Conservation (phyloP, 1,140 invertebrate genomes). For the Ectropis grisescens region DNA sequence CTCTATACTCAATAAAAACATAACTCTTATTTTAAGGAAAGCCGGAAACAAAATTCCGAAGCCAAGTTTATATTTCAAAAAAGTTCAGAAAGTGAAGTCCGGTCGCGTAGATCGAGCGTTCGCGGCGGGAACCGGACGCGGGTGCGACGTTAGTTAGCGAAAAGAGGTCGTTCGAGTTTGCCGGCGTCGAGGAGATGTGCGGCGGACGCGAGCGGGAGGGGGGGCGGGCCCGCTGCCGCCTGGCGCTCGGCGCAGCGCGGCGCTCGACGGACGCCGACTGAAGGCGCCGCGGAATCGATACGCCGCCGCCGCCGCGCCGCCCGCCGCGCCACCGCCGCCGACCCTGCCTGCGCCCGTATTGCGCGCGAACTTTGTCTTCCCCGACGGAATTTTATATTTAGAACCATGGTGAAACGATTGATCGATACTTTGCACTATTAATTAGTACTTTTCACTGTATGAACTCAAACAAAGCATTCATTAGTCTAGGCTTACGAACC, state of each 20-base stretch:
- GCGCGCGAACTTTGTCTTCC: constrained; percentile 67
- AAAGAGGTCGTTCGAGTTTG: constrained; percentile 67
- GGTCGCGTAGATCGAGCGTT: constrained; percentile 41
- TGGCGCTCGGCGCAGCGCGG: constrained; percentile 59
- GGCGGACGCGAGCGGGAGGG: constrained; percentile 34
- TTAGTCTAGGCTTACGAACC: too few relatives aligned
- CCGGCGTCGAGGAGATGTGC: constrained; percentile 41
- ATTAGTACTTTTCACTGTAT: constrained; percentile 55
- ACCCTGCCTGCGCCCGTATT: constrained; percentile 60
- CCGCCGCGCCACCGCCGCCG: constrained; percentile 36
- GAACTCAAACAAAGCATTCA: background rate
- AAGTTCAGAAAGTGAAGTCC: too few relatives aligned
- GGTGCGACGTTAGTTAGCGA: constrained; percentile 60
- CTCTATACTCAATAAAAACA: too few relatives aligned
- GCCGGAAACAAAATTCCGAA: too few relatives aligned
- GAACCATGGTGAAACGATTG: constrained; percentile 66
- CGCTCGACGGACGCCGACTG: constrained; percentile 64
- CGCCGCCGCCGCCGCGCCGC: constrained; percentile 36
- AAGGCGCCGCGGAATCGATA: constrained; percentile 59
- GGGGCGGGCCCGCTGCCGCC: constrained; percentile 52
- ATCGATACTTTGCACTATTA: constrained; percentile 68
- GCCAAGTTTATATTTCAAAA: too few relatives aligned
- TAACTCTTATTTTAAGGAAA: too few relatives aligned
- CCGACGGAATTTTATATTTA: constrained; percentile 68
- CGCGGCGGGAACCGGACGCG: constrained; percentile 54